phyloP scores from a whole-genome alignment of 2,888 invertebrate genomes.

The Sesia bembeciformis region DNA sequence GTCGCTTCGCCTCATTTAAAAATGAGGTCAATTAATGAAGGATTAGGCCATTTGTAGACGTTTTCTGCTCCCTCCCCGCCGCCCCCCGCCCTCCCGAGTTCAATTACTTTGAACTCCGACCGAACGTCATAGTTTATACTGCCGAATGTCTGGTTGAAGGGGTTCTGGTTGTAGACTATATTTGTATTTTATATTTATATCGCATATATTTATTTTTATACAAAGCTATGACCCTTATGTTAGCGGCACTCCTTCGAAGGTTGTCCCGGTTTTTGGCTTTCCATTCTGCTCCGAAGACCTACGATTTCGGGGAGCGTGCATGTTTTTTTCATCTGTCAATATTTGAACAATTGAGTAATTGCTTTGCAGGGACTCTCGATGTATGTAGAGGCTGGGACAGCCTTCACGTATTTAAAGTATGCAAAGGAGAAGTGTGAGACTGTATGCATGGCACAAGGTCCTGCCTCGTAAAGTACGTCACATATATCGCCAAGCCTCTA shows the following conservation, averaged over 20 bases:
- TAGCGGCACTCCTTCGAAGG: conserved; percentile 73
- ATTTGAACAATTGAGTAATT: conserved; percentile 47
- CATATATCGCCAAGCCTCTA: background rate
- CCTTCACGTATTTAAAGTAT: conserved; percentile 47
- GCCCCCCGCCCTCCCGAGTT: conserved; percentile 30
- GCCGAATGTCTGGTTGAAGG: conserved; percentile 69
- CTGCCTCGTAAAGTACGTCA: conserved; percentile 6
- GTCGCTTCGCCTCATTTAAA: conserved; percentile 44
- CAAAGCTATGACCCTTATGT: conserved; percentile 59
- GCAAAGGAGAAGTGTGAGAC: conserved; percentile 37
- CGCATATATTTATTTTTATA: conserved; percentile 68
- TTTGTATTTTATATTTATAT: conserved; percentile 59
- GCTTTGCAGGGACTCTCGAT: conserved; percentile 53
- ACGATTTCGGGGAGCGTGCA: conserved; percentile 59
- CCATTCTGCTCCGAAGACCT: conserved; percentile 61
- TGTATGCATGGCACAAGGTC: conserved; percentile 41
- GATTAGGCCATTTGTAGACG: conserved; percentile 56
- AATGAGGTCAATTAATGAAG: conserved; percentile 66
- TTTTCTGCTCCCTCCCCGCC: conserved; percentile 39
- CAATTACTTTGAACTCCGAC: conserved; percentile 62
- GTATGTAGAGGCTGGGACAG: conserved; percentile 60
- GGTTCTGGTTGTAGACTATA: conserved; percentile 71
- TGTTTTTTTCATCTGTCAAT: conserved; percentile 37
- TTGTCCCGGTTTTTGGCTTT: conserved; percentile 76
- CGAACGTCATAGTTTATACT: conserved; percentile 51